Evolutionary conservation across 2,888 invertebrate species (phyloP), one percentile per base, ranked within the genome.

Genomic region (Troides helena): DNA sequence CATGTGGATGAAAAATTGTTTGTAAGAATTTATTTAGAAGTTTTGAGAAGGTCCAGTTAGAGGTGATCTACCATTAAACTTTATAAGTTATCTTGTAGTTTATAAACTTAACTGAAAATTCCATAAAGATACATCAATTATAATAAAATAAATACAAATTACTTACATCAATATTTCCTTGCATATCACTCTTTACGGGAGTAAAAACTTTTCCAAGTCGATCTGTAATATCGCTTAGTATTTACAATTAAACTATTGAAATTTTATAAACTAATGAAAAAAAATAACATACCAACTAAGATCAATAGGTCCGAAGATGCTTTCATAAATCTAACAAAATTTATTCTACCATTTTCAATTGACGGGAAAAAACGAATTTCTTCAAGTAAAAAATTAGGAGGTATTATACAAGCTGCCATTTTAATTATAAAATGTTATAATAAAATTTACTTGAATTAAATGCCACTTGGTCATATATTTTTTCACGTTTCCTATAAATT

Each of bases 121-220:
- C 50, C 25, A 46, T 25, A 18, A 21, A 12, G 7, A 46, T 50
- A 36, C 62, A 65, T 8, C 12, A 60, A 60, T 17, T n/a, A 64
- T 17, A 60, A 66, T 68, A n/a, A 58, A 62, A 61, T 57, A 30
- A 57, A 17, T 23, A 39, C 10, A 30, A 58, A 56, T 46, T 73
- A 85, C 93, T 94, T 89, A 96, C 96, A 83, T 94, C 93, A 75
- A 97, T 95, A 85, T 97, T 97, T 77, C 95, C 95, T 87, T 94
- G 94, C 94, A 97, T 95, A 80, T 97, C 97, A 85, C 94, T 94
- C 78, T 95, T 95, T 58, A 97, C 95, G 39, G 96, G 96, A 62
- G 94, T 92, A 85, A 96, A 96, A 21, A 95, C 88, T 85, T 94
- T 95, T 65, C 97, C 97, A 81, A 97, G 94, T 75, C 94, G 93